Conservation (phyloP, 2,797 vertebrate species). For the Typhlichthys subterraneus region DNA sequence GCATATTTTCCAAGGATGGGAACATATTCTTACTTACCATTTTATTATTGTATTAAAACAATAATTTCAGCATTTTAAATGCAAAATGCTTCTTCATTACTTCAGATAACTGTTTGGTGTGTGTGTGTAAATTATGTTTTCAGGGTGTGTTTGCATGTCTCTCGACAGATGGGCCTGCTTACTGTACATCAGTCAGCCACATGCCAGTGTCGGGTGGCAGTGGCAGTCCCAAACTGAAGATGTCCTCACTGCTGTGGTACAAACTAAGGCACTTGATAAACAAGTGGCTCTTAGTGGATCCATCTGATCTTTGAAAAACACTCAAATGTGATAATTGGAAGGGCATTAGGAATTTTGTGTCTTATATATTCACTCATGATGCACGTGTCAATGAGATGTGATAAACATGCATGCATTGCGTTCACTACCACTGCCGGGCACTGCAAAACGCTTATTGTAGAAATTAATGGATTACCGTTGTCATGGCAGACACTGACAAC, state of each 20-base stretch:
- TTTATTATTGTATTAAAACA: constrained; percentile 32
- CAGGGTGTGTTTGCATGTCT: constrained; percentile 5
- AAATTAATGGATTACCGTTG: constrained; percentile 41
- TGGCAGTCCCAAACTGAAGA: constrained; percentile 18
- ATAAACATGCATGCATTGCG: not conserved
- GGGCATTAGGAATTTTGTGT: no score
- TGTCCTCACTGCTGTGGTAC: constrained; percentile 9
- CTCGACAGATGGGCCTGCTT: constrained; percentile 34
- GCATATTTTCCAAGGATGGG: constrained; percentile 58
- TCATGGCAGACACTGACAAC: constrained; percentile 59
- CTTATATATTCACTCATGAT: not conserved
- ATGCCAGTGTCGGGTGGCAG: constrained; percentile 41
- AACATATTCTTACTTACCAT: constrained; percentile 30
- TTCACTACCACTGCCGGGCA: not conserved
- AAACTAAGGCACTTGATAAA: constrained; percentile 10
- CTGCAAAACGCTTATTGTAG: not conserved
- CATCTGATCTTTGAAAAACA: not conserved
- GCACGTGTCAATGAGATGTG: not conserved
- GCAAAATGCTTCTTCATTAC: no score
- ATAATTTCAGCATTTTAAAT: constrained; percentile 1
- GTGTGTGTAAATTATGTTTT: constrained; percentile 1
- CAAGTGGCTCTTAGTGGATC: not conserved
- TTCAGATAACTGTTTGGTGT: not conserved
- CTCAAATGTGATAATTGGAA: not conserved
- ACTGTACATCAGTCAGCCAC: constrained; percentile 17